Base-by-base conservation (phyloP, 2,797 vertebrate species). In the Geotria australis region DNA sequence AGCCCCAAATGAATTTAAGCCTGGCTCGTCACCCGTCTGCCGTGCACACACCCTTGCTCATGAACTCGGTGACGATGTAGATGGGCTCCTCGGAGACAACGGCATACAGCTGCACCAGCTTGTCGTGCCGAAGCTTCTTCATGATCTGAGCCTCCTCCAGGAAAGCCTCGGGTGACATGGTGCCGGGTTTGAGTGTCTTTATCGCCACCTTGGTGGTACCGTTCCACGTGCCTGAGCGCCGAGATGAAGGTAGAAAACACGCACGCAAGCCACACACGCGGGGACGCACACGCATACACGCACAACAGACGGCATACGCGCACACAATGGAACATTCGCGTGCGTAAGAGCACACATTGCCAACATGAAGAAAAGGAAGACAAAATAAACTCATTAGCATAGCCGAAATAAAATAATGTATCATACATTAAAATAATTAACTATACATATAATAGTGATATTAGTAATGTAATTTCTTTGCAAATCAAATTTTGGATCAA, bases 141-240 rank as follows among this genome's bases (percentile, higher is more conserved):
- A 96, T 96, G 73, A 96, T 82, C 77, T 96, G 89, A 24, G 86
- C 86, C 67, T 96, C 88, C 66, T 86, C 86, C 71, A 96, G 73
- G 74, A 96, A 95, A 56, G 84, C 84, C 70, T 88, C 85, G 0
- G 89, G 83, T 46, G 88, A 94, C 89, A 96, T 96, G 62, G 88
- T 96, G 62, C 85, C 81, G 0, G 85, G 79, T 66, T 94, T 96
- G 70, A 96, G 69, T 1, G 85, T 96, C 76, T 96, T 96, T 68
- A 96, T 86, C 0, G 88, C 88, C 64, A 96, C 88, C 71, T 93
- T 93, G 1, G 82, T 96, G 72, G 76, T 81, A 63, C 79, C 78
- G 1, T 89, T 96, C 89, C 89, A 96, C 7, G 79, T 89, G 63
- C 89, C 89, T 95, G 72, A 5, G 46, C 7, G 58, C n/a, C 24